Evolutionary conservation across 2,888 invertebrate genomes (phyloP).

Genomic region (Ceramica pisi): DNA sequence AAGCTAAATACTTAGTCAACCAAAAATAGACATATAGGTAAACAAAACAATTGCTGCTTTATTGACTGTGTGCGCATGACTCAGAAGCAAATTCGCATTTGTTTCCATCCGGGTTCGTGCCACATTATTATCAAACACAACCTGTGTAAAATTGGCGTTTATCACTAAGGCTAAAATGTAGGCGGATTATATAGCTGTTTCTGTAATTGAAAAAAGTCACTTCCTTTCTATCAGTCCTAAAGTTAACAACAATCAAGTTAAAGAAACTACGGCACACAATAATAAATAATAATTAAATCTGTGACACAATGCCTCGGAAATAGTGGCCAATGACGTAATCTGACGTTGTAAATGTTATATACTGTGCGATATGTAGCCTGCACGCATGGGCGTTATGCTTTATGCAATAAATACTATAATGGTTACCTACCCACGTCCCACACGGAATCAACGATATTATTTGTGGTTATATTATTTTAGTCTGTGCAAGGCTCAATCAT

Average conservation of each 20-base stretch:
- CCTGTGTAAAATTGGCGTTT: neutral
- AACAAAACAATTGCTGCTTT: constrained; percentile 40
- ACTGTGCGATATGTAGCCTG: constrained; percentile 31
- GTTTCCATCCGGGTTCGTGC: constrained; percentile 22
- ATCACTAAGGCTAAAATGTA: constrained; percentile 1
- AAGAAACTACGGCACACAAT: constrained; percentile 12
- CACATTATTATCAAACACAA: constrained; percentile 29
- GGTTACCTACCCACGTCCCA: constrained; percentile 38
- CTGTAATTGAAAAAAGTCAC: constrained; percentile 6
- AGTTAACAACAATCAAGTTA: constrained; percentile 11
- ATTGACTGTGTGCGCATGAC: constrained; percentile 23
- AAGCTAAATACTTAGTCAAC: constrained; percentile 23
- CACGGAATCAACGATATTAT: constrained; percentile 22
- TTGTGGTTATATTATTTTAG: constrained; percentile 10
- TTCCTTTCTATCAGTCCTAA: constrained; percentile 5
- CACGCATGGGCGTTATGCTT: constrained; percentile 41
- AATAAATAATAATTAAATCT: constrained; percentile 35
- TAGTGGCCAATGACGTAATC: constrained; percentile 52
- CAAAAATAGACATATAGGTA: constrained; percentile 24
- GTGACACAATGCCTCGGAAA: constrained; percentile 59
- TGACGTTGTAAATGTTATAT: constrained; percentile 17
- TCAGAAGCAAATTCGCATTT: constrained; percentile 30
- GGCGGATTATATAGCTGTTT: constrained; percentile 1
- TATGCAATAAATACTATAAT: constrained; percentile 47
- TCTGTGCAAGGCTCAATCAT: constrained; percentile 4